Percentiles rank a stretch among this genome's conserved stretches.
phyloP scores from a whole-genome alignment of 2,797 vertebrate genomes.

The Chaenodraco wilsoni region DNA sequence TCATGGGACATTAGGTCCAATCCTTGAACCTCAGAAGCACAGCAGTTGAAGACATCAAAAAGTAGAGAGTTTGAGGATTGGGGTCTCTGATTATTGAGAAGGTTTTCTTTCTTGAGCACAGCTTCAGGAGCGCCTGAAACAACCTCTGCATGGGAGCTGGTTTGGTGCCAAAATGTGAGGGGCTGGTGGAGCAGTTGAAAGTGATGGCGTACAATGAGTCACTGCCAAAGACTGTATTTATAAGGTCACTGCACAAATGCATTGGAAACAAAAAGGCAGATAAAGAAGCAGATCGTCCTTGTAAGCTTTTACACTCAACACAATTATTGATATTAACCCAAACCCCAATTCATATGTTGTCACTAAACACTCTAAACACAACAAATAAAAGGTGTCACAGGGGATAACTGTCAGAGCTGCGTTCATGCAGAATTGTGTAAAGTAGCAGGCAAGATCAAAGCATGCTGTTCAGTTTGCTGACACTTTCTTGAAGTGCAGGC shows the following conservation, averaged over 20 bases:
- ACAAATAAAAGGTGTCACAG: not conserved
- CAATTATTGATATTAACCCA: not conserved
- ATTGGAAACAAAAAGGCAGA: constrained; percentile 13
- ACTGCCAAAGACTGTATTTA: not conserved
- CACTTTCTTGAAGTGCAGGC: constrained; percentile 9
- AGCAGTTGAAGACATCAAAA: constrained; percentile 52
- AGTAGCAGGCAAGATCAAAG: constrained; percentile 8
- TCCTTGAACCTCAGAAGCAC: constrained; percentile 34
- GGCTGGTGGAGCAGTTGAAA: constrained; percentile 30
- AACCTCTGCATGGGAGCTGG: constrained; percentile 39
- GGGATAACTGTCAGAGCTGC: not conserved
- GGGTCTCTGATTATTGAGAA: constrained; percentile 32
- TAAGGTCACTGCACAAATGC: constrained; percentile 26
- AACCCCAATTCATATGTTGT: not conserved
- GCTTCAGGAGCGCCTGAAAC: constrained; percentile 45
- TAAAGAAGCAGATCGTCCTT: not conserved
- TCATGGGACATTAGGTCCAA: constrained; percentile 41
- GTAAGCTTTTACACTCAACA: not conserved
- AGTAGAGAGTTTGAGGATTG: constrained; percentile 24
- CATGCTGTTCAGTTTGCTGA: not conserved
- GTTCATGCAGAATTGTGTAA: constrained; percentile 6
- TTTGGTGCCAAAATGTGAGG: constrained; percentile 33
- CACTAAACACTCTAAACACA: not conserved
- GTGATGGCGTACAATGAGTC: constrained; percentile 25
- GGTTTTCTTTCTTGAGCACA: constrained; percentile 21